A percentile compares a stretch with the other conserved stretches of the same genome.
Conservation (phyloP, 1,140 invertebrate genomes). For the Psilanteris sp. region DNA sequence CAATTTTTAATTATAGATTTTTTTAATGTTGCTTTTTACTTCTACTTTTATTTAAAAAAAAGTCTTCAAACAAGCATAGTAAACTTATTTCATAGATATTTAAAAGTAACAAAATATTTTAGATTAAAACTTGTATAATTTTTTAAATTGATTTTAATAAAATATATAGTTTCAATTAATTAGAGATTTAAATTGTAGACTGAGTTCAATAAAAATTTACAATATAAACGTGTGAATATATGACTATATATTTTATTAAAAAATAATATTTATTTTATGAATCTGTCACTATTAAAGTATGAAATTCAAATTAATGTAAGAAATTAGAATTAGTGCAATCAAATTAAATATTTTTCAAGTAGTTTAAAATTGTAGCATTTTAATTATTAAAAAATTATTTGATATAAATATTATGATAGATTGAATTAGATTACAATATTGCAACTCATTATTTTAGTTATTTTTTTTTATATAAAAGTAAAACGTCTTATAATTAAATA, state of each 20-base stretch:
- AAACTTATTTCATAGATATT: constrained; percentile 35
- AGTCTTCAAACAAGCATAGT: constrained; percentile 22
- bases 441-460: constrained; percentile 8
- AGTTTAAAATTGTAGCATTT: constrained; percentile 14
- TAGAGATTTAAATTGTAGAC: constrained; percentile 9
- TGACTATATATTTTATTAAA: constrained; percentile 42
- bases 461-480: constrained; percentile 33
- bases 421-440: too few relatives aligned
- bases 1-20: constrained; percentile 18
- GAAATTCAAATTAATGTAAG: constrained; percentile 5
- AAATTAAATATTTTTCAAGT: not conserved
- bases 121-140: constrained; percentile 13
- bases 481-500: constrained; percentile 31
- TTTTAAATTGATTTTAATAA: constrained; percentile 19
- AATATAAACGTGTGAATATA: not conserved
- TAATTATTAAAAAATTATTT: too few relatives aligned
- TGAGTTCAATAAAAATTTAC: not conserved
- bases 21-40: constrained; percentile 17
- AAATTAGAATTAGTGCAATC: not conserved
- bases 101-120: constrained; percentile 37
- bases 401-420: too few relatives aligned
- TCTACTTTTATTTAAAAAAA: constrained; percentile 30
- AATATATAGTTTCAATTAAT: constrained; percentile 32
- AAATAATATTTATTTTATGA: not conserved
- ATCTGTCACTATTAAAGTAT: constrained; percentile 16